Percentiles rank a stretch among this genome's conserved stretches.
Conservation (phyloP, 1,140 invertebrate species). For the Dolichoris vasculosae region DNA sequence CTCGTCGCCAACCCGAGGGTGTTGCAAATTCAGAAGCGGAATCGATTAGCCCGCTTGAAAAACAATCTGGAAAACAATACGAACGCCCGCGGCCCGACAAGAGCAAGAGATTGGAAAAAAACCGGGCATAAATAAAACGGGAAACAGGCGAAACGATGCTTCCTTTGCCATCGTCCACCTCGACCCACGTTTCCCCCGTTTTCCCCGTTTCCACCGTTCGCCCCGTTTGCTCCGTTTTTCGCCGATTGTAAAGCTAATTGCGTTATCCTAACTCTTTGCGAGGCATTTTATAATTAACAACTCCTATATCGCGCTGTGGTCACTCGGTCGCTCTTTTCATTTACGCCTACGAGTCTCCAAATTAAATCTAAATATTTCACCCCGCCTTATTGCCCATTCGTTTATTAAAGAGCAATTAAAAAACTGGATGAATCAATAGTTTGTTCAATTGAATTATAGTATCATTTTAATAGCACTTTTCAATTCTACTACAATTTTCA, state of each 20-base stretch:
- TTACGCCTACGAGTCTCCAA: background rate
- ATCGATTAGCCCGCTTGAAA: conserved; percentile 27
- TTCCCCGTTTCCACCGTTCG: background rate
- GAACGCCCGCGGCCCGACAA: background rate
- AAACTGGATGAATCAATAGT: too few species aligned
- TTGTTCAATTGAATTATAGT: too few species aligned
- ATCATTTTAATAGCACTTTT: too few species aligned
- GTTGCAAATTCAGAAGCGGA: conserved; percentile 25
- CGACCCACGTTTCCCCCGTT: too few species aligned
- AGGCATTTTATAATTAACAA: background rate
- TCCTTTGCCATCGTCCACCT: too few species aligned
- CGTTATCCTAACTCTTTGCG: background rate
- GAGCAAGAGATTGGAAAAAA: conserved; percentile 40
- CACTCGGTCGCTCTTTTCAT: background rate
- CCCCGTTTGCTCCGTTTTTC: background rate
- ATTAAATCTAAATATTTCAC: background rate
- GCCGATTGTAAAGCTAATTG: background rate
- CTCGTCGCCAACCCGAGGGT: background rate
- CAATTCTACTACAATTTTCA: too few species aligned
- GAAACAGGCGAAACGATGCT: background rate
- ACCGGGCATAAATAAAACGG: conserved; percentile 22
- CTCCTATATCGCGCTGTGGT: background rate
- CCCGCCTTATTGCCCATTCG: too few species aligned
- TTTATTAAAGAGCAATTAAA: too few species aligned
- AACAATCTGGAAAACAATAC: conserved; percentile 27